Base-by-base conservation (phyloP, 2,888 invertebrate genomes). In the Lepetodrilus schrolli region DNA sequence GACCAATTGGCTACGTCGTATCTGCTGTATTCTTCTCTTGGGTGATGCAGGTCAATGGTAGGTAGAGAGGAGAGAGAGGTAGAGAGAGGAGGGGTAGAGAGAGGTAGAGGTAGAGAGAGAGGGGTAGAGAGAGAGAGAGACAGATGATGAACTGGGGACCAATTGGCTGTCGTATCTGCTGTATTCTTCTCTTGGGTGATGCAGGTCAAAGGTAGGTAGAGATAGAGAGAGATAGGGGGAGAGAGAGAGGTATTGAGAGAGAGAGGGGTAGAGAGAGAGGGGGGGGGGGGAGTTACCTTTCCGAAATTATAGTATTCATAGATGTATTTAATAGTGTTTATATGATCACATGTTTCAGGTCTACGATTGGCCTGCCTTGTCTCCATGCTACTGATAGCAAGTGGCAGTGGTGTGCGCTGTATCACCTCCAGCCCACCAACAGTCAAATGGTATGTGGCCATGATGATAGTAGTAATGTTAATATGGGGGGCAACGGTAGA, bases 381-480 rank as follows among this genome's bases (percentile, higher is more conserved):
- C 34, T 84, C 84, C n/a, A 79, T 81, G 20, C 74, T 80, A 13
- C 74, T 88, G 38, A 78, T 88, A 34, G 81, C 80, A 8, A 66
- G 78, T 10, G 88, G 88, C 4, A 80, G 87, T n/a, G 86, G 83
- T 4, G 26, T 88, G 2, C 79, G 89, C 58, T 88, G 89, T 74
- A 82, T 89, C 34, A 84, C 87, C 0, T 74, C 79, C 17, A 75
- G 82, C 3, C 76, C 82, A 3, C 74, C 80, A 10, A 43, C 74
- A 2, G 84, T 84, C 68, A 82, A 80, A 26, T 83, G 86, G 89
- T 88, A 77, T 74, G 85, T 80, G 30, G 48, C 37, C 7, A 10
- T 8, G 10, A 10, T 38, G 23, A 4, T 2, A 34, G n/a, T n/a
- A n/a, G n/a, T n/a, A n/a, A n/a, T n/a, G n/a, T n/a, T n/a, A n/a